Evolutionary conservation across 2,113 vertebrate genomes (phyloP), one percentile per base, ranked within the genome.

Genomic region (Diphyllodes magnificus): DNA sequence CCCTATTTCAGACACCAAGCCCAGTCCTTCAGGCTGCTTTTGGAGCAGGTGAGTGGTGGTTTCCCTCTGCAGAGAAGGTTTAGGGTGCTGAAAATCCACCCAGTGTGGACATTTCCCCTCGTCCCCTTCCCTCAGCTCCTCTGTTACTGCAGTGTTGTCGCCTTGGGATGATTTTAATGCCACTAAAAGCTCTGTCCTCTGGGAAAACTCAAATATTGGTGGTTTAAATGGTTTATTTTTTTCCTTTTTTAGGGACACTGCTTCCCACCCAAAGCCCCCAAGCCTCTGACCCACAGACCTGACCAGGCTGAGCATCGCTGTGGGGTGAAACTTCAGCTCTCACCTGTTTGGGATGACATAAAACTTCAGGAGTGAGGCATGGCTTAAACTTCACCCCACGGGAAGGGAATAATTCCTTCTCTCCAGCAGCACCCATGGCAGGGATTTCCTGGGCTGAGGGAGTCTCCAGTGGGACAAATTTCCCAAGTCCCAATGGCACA

Each of bases 401-500:
- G 2, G 30, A 54, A 7, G 50, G 39, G 47, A 16, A 6, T 6
- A 1, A 50, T 21, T 25, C 59, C 53, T n/a, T 2, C 51, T 1
- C 51, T 19, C 30, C 57, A 40, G 30, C 27, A 27, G 59, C 37
- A 56, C 7, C 11, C 61, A 92, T 90, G 90, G 82, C 71, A 63
- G 59, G 0, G 3, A 2, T 10, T 35, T 19, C 79, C 63, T 88
- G 70, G 70, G 2, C 76, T 37, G 33, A 42, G 64, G 63, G 49
- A 50, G 4, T 9, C 30, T 56, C 83, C 56, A 70, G 8, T 2
- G 59, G 59, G 59, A 39, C 35, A 9, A 28, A 72, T n/a, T 42
- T 3, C 69, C 69, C 7, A 0, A 2, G 7, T 72, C 5, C 37
- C 28, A 24, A 3, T 0, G 40, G 31, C 18, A 81, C 49, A 9